Base-by-base conservation (phyloP, 2,113 vertebrate species). In the Clupea harengus region DNA sequence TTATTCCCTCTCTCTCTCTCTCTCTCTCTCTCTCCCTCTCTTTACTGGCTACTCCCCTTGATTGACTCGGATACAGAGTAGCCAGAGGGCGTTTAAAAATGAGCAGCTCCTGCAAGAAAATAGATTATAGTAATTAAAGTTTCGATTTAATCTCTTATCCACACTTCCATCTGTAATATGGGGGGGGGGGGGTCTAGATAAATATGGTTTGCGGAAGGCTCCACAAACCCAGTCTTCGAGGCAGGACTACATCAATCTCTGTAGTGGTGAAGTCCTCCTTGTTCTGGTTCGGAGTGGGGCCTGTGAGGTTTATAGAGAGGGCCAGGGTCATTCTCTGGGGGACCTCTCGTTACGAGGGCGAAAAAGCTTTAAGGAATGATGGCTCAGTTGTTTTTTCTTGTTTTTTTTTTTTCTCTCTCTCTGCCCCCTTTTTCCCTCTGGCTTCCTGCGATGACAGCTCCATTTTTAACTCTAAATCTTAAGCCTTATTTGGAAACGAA, bases 101-200 rank as follows among this genome's bases (percentile, higher is more conserved):
- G 47, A 49, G 83, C 45, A 6, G 72, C 72, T 78, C 72, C 72
- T 78, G 72, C 39, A 22, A 85, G 81, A 78, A 88, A 85, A 86
- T 82, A 86, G 87, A 89, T 89, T 85, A 85, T 52, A 83, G 45
- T 86, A 88, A 89, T 90, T 80, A 90, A 86, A n/a, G 83, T 83
- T 87, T 84, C 25, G 87, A 87, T 90, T 87, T 85, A 87, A 90
- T 89, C 84, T 87, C 28, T 17, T 89, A 82, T 90, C 89, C 83
- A 82, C 84, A 75, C 83, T 88, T 75, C 89, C 86, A 87, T 89
- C 85, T 88, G 84, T 54, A 72, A 75, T 67, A 85, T 84, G 54
- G 10, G 7, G 86, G 8, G 25, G 28, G 10, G 64, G 67, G 32
- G 1, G 86, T 6, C 0, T 49, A 83, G 84, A 88, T 87, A 78